Evolutionary conservation across 2,113 vertebrate species (phyloP).

Genomic region (Mormyrus iriodes): DNA sequence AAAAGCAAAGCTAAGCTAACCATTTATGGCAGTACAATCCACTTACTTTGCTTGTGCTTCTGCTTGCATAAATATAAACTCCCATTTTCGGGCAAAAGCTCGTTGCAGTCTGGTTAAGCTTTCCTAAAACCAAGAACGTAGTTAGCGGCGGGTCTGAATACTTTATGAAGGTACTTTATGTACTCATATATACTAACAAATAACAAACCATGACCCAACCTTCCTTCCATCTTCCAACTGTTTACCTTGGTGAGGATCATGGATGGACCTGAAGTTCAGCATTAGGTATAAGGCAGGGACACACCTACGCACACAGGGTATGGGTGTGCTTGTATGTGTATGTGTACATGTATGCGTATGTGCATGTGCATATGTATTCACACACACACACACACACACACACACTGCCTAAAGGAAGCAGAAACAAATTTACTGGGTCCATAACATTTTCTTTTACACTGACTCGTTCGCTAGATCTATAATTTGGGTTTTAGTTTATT

Average conservation of each 20-base stretch:
- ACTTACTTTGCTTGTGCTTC: slow-evolving; percentile 98
- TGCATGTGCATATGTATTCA: no score
- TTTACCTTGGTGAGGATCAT: background rate
- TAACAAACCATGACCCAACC: background rate
- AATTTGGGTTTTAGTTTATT: no score
- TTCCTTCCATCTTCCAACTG: background rate
- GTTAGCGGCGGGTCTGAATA: background rate
- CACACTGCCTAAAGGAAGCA: no score
- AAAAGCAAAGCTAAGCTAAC: background rate
- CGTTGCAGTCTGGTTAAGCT: slow-evolving; percentile 93
- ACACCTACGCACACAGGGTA: background rate
- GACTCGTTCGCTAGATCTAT: no score
- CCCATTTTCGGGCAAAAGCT: slow-evolving; percentile 95
- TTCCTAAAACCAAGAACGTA: slow-evolving; percentile 67
- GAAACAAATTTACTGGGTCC: no score
- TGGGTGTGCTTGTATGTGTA: background rate
- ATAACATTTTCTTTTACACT: no score
- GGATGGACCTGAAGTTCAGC: background rate
- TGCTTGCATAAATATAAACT: slow-evolving; percentile 99
- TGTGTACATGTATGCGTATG: no score
- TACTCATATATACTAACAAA: background rate
- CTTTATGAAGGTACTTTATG: background rate
- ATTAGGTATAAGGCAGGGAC: background rate
- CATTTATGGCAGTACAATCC: slow-evolving; percentile 24
- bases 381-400: no score